Evolutionary conservation across 2,113 vertebrate species (phyloP).

Genomic region (Oreotrochilus melanogaster): DNA sequence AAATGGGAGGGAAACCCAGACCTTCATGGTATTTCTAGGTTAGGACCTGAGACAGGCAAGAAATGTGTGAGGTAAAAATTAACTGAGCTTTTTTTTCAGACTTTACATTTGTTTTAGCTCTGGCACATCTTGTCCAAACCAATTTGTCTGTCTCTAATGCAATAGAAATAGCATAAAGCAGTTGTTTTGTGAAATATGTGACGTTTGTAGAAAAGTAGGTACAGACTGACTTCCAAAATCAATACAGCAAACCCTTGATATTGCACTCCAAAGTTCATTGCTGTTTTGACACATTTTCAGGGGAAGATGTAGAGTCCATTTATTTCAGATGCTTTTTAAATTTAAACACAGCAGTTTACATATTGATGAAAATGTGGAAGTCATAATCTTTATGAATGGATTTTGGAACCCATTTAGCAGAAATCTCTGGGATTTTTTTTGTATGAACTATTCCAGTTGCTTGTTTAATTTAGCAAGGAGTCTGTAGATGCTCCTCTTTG

Average conservation of each 20-base stretch:
- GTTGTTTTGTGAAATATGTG: slow-evolving; percentile 40
- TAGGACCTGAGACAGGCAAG: not conserved
- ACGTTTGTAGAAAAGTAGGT: not conserved
- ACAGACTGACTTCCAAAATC: slow-evolving; percentile 44
- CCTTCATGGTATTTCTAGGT: not conserved
- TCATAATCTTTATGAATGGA: not conserved
- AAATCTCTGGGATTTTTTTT: not conserved
- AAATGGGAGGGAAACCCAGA: not conserved
- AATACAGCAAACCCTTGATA: not conserved
- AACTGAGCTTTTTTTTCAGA: not conserved
- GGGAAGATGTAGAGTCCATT: slow-evolving; percentile 15
- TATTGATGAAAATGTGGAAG: not conserved
- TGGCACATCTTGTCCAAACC: not conserved
- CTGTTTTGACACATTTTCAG: slow-evolving; percentile 45
- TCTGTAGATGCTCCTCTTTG: not conserved
- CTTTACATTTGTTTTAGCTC: not conserved
- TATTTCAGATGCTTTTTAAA: not conserved
- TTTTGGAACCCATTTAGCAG: slow-evolving; percentile 10
- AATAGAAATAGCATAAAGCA: slow-evolving; percentile 8
- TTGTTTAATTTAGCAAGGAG: not conserved
- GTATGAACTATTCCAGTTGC: not conserved
- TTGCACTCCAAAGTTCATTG: not conserved
- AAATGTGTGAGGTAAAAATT: not conserved
- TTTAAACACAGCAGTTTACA: slow-evolving; percentile 11
- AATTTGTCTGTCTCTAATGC: not conserved